These are phyloP conservation scores for Illadopsis cleaveri DNA, from an alignment of 2,113 vertebrate genomes.

Conservation along the genomic window DNA sequence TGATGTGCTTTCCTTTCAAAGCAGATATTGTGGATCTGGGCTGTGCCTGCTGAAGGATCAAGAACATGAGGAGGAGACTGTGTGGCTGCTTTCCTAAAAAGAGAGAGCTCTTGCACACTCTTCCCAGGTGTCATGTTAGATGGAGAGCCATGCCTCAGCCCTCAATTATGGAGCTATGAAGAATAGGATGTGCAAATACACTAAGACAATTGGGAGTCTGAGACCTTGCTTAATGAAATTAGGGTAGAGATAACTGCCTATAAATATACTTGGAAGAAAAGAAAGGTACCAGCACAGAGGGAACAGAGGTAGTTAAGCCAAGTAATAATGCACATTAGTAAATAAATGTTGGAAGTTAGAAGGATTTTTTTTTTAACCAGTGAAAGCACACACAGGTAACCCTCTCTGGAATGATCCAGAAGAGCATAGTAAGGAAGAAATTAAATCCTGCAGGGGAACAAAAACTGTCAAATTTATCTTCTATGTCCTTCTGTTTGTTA, in stretches of 20 bases:
- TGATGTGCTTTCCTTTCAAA: neutral
- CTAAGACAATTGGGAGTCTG: neutral
- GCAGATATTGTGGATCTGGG: neutral
- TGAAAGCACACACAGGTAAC: neutral
- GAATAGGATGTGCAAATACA: neutral
- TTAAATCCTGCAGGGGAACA: neutral
- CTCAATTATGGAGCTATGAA: neutral
- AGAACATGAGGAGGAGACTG: neutral
- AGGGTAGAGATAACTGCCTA: neutral
- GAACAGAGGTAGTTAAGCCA: neutral
- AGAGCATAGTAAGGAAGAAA: neutral
- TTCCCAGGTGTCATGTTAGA: neutral
- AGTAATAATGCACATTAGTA: neutral
- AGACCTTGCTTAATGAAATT: slow-evolving; percentile 24
- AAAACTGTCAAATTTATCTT: neutral
- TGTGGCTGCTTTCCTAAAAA: neutral
- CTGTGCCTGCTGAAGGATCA: neutral
- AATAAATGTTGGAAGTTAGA: neutral
- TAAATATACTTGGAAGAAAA: neutral
- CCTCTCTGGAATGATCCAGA: neutral
- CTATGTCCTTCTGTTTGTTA: neutral
- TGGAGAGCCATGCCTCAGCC: neutral
- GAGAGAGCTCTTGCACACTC: neutral
- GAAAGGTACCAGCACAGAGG: neutral
- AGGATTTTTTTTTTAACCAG: neutral